These are phyloP conservation scores for Odontesthes bonariensis DNA, from an alignment of 2,113 vertebrate genomes.

Conservation along the genomic window DNA sequence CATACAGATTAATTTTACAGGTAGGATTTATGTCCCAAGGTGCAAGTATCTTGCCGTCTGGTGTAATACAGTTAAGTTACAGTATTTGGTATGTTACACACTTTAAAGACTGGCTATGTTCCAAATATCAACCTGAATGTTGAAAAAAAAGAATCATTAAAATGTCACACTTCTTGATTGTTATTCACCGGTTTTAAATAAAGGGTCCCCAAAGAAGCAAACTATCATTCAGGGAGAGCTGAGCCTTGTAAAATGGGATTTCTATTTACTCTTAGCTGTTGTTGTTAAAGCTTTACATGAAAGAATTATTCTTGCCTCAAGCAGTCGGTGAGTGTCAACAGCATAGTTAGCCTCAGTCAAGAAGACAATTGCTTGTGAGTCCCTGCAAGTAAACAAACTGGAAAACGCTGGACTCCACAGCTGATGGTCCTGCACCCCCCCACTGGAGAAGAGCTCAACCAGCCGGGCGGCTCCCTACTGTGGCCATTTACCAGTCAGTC, in stretches of 20 bases:
- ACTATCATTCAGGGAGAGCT: background rate
- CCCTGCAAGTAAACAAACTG: slow-evolving; percentile 31
- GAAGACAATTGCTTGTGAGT: slow-evolving; percentile 11
- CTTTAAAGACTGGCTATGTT: background rate
- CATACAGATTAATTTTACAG: slow-evolving; percentile 12
- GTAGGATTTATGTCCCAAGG: slow-evolving; percentile 12
- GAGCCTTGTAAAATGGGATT: background rate
- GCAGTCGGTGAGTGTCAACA: background rate
- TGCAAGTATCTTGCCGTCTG: slow-evolving; percentile 7
- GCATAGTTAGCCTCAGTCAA: slow-evolving; percentile 9
- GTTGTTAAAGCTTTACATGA: slow-evolving; percentile 1
- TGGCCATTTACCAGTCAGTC: slow-evolving; percentile 73
- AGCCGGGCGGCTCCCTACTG: slow-evolving; percentile 56
- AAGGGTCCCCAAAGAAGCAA: background rate
- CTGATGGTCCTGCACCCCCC: slow-evolving; percentile 37
- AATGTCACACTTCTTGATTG: background rate
- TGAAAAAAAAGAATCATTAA: background rate
- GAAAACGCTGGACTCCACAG: slow-evolving; percentile 34
- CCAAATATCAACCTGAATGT: background rate
- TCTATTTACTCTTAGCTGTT: slow-evolving; percentile 1
- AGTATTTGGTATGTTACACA: background rate
- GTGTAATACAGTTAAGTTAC: background rate
- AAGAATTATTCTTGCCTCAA: background rate
- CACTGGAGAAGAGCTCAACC: slow-evolving; percentile 55
- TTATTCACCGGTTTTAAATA: background rate